Conservation (phyloP, 2,797 vertebrate species). For the Odontamblyopus rebecca region DNA sequence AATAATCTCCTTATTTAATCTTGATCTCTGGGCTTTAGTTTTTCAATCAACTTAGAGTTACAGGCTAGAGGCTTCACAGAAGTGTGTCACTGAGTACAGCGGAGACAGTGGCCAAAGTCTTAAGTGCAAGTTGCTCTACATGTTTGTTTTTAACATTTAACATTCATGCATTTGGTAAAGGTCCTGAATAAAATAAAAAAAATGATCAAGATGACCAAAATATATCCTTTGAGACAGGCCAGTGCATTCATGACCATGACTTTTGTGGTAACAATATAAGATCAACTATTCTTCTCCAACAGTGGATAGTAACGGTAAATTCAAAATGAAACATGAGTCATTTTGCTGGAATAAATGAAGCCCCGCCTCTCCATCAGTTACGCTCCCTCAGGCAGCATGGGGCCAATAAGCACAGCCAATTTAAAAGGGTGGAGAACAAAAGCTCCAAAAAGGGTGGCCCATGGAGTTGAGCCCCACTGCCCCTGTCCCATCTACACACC, state of each 20-base stretch:
- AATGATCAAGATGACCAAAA: conserved; percentile 47
- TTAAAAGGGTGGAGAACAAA: conserved; percentile 90
- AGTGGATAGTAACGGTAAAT: conserved; percentile 79
- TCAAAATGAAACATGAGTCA: conserved; percentile 86
- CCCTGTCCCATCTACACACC: conserved; percentile 56
- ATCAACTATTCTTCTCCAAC: conserved; percentile 80
- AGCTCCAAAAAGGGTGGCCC: conserved; percentile 82
- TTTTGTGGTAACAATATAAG: conserved; percentile 79
- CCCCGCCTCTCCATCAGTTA: conserved; percentile 92
- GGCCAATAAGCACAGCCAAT: conserved; percentile 91
- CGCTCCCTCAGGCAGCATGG: conserved; percentile 85
- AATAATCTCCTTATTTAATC: conserved; percentile 79
- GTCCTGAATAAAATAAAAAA: conserved; percentile 47
- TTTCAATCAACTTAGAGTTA: conserved; percentile 77
- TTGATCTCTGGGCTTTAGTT: conserved; percentile 75
- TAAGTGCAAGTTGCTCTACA: conserved; percentile 29
- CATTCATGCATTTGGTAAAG: conserved; percentile 8
- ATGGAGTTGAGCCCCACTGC: conserved; percentile 79
- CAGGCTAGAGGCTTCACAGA: conserved; percentile 60
- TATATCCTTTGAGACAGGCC: conserved; percentile 58
- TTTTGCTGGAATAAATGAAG: conserved; percentile 90
- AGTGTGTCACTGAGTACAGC: conserved; percentile 45
- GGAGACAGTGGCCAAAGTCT: conserved; percentile 9
- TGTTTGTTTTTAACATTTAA: conserved; percentile 20
- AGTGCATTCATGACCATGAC: conserved; percentile 58